Percentiles rank a stretch among this genome's conserved stretches.
These are phyloP conservation scores for Prionchulus punctatus DNA, from an alignment of 2,888 invertebrate species.

Conservation along the genomic window DNA sequence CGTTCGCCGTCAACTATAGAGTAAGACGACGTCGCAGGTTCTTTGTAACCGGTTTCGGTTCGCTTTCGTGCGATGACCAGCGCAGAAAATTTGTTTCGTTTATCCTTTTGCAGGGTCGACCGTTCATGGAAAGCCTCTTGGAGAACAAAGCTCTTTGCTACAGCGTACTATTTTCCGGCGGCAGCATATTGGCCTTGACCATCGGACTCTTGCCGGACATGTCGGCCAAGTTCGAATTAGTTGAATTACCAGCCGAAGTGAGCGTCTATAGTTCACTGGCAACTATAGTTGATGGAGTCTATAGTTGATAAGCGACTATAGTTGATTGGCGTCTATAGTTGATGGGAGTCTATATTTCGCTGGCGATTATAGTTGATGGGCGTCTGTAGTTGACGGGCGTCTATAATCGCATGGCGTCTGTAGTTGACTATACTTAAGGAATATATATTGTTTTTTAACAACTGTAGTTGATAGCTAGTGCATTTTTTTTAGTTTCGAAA, in stretches of 20 bases:
- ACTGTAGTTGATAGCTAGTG: too few species aligned
- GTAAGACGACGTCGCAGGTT: constrained; percentile 41
- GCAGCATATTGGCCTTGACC: constrained; percentile 63
- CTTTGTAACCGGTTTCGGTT: constrained; percentile 7
- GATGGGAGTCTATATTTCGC: too few species aligned
- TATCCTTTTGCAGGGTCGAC: constrained; percentile 59
- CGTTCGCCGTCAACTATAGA: constrained; percentile 96
- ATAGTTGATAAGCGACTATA: too few species aligned
- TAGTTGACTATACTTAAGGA: background rate
- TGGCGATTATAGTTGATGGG: too few species aligned
- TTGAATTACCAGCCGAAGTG: constrained; percentile 77
- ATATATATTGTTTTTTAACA: too few species aligned
- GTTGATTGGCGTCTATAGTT: background rate
- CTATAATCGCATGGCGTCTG: too few species aligned
- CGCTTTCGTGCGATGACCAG: background rate
- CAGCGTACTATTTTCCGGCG: constrained; percentile 66
- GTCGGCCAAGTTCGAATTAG: constrained; percentile 77
- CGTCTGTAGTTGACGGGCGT: too few species aligned
- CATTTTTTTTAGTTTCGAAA: constrained; percentile 62
- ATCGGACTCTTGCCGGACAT: constrained; percentile 55
- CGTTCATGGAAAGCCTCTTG: constrained; percentile 88
- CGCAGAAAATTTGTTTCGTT: background rate
- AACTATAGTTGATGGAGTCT: too few species aligned
- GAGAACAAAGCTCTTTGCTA: constrained; percentile 83
- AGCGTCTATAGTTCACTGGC: too few species aligned